Conservation (phyloP, 2,113 vertebrate genomes). For the Drymodes brunneopygia region DNA sequence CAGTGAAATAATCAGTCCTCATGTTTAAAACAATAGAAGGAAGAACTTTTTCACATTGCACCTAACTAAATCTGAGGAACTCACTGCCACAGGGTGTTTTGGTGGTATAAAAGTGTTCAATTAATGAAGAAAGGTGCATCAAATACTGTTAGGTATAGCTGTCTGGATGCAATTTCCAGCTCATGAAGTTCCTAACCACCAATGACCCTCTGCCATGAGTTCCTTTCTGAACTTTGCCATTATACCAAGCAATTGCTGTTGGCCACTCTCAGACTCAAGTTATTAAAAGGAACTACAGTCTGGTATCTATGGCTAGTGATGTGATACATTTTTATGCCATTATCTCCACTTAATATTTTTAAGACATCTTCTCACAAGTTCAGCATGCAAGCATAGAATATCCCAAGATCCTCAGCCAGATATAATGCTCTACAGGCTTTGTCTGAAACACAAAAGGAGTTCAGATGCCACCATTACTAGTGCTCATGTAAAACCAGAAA, state of each 20-base stretch:
- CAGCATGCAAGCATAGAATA: not conserved
- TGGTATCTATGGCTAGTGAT: not conserved
- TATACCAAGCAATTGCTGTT: not conserved
- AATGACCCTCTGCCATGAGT: not conserved
- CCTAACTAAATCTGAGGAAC: not conserved
- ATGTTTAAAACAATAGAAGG: constrained; percentile 2
- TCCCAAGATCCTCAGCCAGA: not conserved
- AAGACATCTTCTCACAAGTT: not conserved
- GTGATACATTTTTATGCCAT: not conserved
- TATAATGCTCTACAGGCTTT: not conserved
- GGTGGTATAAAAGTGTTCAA: not conserved
- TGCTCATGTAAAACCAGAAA: not conserved
- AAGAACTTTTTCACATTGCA: not conserved
- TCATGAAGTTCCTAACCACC: not conserved
- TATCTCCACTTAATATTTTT: not conserved
- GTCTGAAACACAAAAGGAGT: not conserved
- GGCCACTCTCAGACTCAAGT: not conserved
- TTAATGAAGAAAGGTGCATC: not conserved
- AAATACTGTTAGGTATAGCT: not conserved
- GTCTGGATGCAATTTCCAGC: not conserved
- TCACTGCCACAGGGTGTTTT: constrained; percentile 5
- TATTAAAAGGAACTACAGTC: not conserved
- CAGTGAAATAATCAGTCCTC: not conserved
- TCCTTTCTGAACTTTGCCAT: not conserved
- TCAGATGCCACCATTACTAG: not conserved